phyloP scores from a whole-genome alignment of 2,888 invertebrate species.

The Drosophila imparisetae region DNA sequence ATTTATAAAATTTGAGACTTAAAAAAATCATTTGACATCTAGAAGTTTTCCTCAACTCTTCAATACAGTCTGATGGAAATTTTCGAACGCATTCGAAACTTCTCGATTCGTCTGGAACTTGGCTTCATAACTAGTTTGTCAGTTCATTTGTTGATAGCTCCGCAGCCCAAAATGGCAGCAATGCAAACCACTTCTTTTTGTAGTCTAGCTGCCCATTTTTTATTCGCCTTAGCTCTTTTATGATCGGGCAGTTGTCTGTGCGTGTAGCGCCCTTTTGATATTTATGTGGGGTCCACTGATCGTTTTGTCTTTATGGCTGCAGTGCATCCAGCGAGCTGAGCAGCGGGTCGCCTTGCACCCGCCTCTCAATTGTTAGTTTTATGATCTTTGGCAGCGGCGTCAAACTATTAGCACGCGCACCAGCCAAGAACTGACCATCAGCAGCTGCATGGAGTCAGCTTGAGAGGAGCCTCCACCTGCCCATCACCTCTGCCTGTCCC shows the following conservation, averaged over 20 bases:
- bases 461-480: constrained; percentile 40
- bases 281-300: constrained; percentile 41
- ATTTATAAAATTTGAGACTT: no score
- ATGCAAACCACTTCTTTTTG: not conserved
- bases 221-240: not conserved
- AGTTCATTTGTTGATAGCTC: not conserved
- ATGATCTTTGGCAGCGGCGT: constrained; percentile 53
- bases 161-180: not conserved
- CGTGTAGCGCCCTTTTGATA: constrained; percentile 21
- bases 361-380: constrained; percentile 27
- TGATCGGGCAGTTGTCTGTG: not conserved
- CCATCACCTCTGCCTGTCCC: constrained; percentile 34
- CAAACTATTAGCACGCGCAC: constrained; percentile 64
- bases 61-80: not conserved
- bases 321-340: not conserved
- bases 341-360: not conserved
- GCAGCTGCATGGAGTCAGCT: constrained; percentile 14
- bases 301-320: constrained; percentile 25
- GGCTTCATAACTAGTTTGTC: not conserved
- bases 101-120: not conserved
- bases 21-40: not conserved
- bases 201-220: not conserved
- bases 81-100: not conserved
- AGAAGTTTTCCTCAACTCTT: no score
- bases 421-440: constrained; percentile 11